Evolutionary conservation across 2,888 invertebrate genomes (phyloP).

Genomic region (Cactoblastis cactorum): DNA sequence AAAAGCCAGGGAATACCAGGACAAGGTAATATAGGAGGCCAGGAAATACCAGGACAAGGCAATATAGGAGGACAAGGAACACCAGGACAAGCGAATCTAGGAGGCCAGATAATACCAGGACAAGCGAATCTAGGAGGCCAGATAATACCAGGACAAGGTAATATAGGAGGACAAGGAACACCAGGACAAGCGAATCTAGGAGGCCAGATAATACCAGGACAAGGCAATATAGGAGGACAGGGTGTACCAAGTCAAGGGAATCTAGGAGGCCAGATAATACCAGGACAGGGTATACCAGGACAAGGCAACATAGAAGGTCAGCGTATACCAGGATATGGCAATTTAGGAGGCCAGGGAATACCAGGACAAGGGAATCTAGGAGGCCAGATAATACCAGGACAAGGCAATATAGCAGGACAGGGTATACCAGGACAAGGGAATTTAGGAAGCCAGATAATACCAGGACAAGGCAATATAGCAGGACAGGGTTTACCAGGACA

Average conservation of each 20-base stretch:
- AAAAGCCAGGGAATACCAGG: neutral
- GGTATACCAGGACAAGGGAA: slow-evolving; percentile 11
- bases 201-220: neutral
- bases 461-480: slow-evolving; percentile 14
- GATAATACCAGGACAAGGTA: slow-evolving; percentile 1
- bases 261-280: neutral
- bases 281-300: slow-evolving; percentile 7
- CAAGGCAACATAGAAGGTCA: slow-evolving; percentile 3
- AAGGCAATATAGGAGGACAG: slow-evolving; percentile 10
- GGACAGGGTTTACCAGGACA: neutral
- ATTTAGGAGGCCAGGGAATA: neutral
- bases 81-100: slow-evolving; percentile 15
- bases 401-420: slow-evolving; percentile 18
- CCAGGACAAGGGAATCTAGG: slow-evolving; percentile 13
- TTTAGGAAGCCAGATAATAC: slow-evolving; percentile 15
- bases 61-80: slow-evolving; percentile 9
- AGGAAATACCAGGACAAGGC: neutral
- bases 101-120: neutral
- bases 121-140: slow-evolving; percentile 9
- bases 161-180: slow-evolving; percentile 14
- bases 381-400: slow-evolving; percentile 18
- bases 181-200: slow-evolving; percentile 14
- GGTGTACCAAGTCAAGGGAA: neutral
- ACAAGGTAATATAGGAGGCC: neutral
- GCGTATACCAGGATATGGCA: neutral